Evolutionary conservation across 2,888 invertebrate species (phyloP).

Genomic region (Drosophila mimetica): DNA sequence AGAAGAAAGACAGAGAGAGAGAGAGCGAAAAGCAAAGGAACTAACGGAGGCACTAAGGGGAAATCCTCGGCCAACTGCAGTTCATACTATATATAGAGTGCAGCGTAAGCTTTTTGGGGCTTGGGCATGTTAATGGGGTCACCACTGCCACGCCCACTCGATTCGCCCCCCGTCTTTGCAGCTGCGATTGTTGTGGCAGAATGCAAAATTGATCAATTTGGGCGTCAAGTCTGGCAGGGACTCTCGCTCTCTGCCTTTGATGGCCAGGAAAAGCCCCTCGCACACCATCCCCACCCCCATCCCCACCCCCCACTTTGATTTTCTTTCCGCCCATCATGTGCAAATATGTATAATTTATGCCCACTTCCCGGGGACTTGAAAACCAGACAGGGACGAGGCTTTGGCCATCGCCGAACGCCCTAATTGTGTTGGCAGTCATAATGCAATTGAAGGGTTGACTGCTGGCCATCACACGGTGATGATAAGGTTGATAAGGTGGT

Average conservation of each 20-base stretch:
- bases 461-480: neutral
- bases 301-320: neutral
- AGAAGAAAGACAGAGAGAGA: neutral
- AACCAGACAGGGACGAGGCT: constrained; percentile 5
- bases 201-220: constrained; percentile 72
- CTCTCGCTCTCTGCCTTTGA: constrained; percentile 5
- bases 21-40: constrained; percentile 8
- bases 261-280: neutral
- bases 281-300: neutral
- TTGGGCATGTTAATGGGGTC: constrained; percentile 60
- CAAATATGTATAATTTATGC: constrained; percentile 44
- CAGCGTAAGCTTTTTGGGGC: constrained; percentile 45
- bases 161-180: neutral
- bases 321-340: constrained; percentile 13
- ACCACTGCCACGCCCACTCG: constrained; percentile 33
- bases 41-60: neutral
- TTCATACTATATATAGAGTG: constrained; percentile 37
- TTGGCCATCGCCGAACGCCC: constrained; percentile 18
- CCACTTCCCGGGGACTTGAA: constrained; percentile 10
- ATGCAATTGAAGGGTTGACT: constrained; percentile 26
- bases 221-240: constrained; percentile 19
- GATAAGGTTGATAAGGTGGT: no score
- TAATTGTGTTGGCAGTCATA: constrained; percentile 30
- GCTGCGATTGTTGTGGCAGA: constrained; percentile 55
- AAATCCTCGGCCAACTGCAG: constrained; percentile 22